A percentile compares a stretch with the other conserved stretches of the same genome.
Evolutionary conservation across 1,140 invertebrate species (phyloP).

Genomic region (Ooceraea biroi): DNA sequence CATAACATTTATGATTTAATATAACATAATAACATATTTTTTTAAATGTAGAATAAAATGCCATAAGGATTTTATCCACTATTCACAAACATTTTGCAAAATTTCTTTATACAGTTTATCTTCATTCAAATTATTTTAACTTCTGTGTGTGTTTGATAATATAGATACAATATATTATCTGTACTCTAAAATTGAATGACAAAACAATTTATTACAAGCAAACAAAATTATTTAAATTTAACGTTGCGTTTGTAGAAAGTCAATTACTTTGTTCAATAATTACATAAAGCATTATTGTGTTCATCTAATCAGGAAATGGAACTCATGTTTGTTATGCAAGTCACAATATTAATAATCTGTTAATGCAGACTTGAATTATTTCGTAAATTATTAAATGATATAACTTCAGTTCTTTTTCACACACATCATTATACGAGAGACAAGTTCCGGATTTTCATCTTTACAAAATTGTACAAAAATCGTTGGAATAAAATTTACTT

Average conservation of each 20-base stretch:
- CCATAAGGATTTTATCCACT: not conserved
- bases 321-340: not conserved
- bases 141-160: no score
- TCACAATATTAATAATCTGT: not conserved
- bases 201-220: not conserved
- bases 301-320: not conserved
- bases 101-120: slow-evolving; percentile 11
- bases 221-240: slow-evolving; percentile 28
- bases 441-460: not conserved
- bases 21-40: no score
- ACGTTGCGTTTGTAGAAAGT: not conserved
- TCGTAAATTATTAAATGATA: not conserved
- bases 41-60: no score
- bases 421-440: not conserved
- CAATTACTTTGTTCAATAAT: not conserved
- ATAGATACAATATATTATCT: no score
- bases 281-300: not conserved
- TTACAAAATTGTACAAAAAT: not conserved
- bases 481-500: not conserved
- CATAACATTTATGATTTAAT: no score
- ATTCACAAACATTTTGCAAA: slow-evolving; percentile 12
- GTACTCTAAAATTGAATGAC: not conserved
- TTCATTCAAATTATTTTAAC: slow-evolving; percentile 16
- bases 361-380: not conserved
- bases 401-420: not conserved